Base-by-base conservation (phyloP, 2,797 vertebrate species). In the Apogon talboti region DNA sequence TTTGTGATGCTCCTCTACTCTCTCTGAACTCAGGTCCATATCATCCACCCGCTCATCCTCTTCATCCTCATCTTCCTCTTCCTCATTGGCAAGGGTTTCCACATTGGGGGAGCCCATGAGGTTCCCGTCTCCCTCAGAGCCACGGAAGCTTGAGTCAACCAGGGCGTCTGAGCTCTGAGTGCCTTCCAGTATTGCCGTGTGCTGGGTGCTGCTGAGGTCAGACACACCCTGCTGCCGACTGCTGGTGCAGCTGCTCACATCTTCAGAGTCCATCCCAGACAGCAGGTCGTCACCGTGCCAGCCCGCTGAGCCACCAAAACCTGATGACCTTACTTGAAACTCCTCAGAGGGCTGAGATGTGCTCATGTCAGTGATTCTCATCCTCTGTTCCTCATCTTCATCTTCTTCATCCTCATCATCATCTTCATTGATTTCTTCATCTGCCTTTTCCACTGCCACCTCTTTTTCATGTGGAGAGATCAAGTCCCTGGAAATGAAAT, bases 381-480 rank as follows among this genome's bases (percentile, higher is more conserved):
- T 79, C 51, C 86, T 76, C 62, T 92, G 88, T 1, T 93, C 89
- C 11, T 93, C 91, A 9, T 94, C 90, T 8, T 93, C 91, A 5
- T 93, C 84, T 0, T 92, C 91, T 0, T 92, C 89, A 3, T 93
- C 89, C 0, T 89, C 88, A 0, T 93, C 89, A 4, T 84, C 85
- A 33, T 95, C 94, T 40, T 94, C 92, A 42, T 95, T 95, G 71
- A 93, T 94, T 74, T 95, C 94, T 74, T 94, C 86, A 7, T 95
- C 94, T 0, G 93, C 94, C 74, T 95, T 94, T 71, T 94, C 94
- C 53, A 94, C 92, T 0, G 89, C 93, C 45, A 87, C 92, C 73
- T 94, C 92, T 55, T 83, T 86, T 19, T 91, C 92, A 48, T 83
- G 81, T 41, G 88, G 86, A 6, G 91, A 94, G 6, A 70, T 49